These are phyloP conservation scores for Glyphotaelius pellucidus DNA, from an alignment of 2,888 invertebrate species.

Conservation along the genomic window DNA sequence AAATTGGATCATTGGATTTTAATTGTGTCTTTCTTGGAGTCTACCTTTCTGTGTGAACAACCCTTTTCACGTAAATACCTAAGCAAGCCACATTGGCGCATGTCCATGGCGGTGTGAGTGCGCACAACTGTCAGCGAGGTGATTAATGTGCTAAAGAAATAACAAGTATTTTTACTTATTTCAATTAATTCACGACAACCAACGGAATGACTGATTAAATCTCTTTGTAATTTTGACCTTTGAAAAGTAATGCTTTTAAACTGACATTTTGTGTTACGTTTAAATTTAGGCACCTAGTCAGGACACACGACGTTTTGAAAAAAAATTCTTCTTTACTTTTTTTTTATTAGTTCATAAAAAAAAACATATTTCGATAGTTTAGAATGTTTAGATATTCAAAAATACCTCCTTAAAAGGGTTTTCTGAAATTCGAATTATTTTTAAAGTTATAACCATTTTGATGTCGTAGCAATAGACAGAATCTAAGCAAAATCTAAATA, in stretches of 20 bases:
- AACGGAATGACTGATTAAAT: slow-evolving; percentile 35
- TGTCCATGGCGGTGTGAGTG: not conserved
- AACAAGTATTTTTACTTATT: slow-evolving; percentile 43
- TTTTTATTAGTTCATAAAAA: too few species aligned
- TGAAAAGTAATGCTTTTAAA: not conserved
- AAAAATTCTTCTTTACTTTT: too few species aligned
- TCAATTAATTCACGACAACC: slow-evolving; percentile 43
- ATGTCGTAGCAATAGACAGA: too few species aligned
- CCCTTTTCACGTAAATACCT: slow-evolving; percentile 20
- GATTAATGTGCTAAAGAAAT: slow-evolving; percentile 33
- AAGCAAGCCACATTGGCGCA: not conserved
- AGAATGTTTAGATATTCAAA: too few species aligned
- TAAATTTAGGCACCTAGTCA: not conserved
- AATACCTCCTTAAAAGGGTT: too few species aligned
- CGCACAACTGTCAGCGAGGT: slow-evolving; percentile 33
- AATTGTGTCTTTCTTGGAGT: not conserved
- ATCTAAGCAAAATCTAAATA: too few species aligned
- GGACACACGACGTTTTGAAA: not conserved
- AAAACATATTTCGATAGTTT: too few species aligned
- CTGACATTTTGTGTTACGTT: not conserved
- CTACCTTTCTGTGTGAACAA: not conserved
- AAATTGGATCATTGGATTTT: too few species aligned
- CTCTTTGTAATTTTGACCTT: slow-evolving; percentile 4
- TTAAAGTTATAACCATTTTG: too few species aligned
- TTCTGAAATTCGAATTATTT: too few species aligned